Base-by-base conservation (phyloP, 2,797 vertebrate genomes). In the Neoniphon sammara region DNA sequence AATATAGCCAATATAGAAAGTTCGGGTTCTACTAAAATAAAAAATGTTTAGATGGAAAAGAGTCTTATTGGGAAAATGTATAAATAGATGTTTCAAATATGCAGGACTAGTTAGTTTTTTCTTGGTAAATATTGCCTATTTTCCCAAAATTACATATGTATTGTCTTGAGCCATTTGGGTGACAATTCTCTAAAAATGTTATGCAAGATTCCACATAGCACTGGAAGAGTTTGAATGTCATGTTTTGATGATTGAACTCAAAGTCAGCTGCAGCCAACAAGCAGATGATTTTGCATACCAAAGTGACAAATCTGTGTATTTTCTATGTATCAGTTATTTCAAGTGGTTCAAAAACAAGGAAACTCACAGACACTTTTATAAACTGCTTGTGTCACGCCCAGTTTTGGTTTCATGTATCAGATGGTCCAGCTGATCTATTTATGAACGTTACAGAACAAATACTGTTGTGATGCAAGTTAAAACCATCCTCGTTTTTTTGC, bases 401-500 rank as follows among this genome's bases (percentile, higher is more conserved):
- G 36, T 11, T 10, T 39, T 39, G 36, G 25, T 27, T 5, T 44
- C 10, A 56, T 65, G 11, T 46, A 39, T 64, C 5, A 11, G 14
- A 8, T 66, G 1, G 1, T 52, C 14, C 14, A 23, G 12, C 21
- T 30, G 0, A 2, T 31, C 4, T 46, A 42, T 39, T 12, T 18
- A 15, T 53, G 1, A 9, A 46, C 7, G 17, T 18, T 14, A 1
- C 4, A 9, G 11, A 46, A 10, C 18, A 14, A 49, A 53, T 64
- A 54, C 61, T 81, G 34, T 73, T 47, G 44, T 66, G 54, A 63
- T 0, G 6, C 18, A 34, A 25, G 7, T n/a, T 42, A 0, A 70
- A 74, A 49, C 54, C 7, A 2, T 58, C 9, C 0, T 30, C 18
- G 20, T 55, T 3, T 46, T 47, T 65, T 66, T 52, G 18, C 20